A percentile compares a stretch with the other conserved stretches of the same genome.
phyloP scores from a whole-genome alignment of 2,888 invertebrate genomes.

The Dinocampus coccinellae region DNA sequence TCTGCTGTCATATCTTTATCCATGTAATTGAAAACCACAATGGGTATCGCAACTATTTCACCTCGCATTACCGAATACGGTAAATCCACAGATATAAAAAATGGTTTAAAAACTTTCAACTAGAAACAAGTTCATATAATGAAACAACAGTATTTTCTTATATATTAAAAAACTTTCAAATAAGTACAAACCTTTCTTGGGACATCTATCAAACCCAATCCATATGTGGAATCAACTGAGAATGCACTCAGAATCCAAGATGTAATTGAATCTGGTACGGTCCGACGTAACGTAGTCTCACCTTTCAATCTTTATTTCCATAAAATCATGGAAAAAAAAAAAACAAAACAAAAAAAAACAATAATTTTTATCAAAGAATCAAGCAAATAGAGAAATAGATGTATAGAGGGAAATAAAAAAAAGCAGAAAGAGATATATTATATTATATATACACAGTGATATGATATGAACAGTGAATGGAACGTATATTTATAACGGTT shows the following conservation, averaged over 20 bases:
- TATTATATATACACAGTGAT: too few relatives aligned
- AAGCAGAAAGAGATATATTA: constrained; percentile 36
- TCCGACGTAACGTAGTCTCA: constrained; percentile 73
- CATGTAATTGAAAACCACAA: constrained; percentile 91
- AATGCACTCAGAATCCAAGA: constrained; percentile 89
- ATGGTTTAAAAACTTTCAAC: constrained; percentile 84
- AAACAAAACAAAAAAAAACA: constrained; percentile 1
- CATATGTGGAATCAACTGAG: constrained; percentile 81
- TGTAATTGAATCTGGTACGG: constrained; percentile 85
- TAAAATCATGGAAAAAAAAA: too few relatives aligned
- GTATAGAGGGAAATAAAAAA: constrained; percentile 33
- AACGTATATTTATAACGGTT: neutral
- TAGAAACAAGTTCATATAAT: constrained; percentile 44
- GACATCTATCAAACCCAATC: constrained; percentile 81
- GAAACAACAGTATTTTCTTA: neutral
- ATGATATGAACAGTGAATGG: neutral
- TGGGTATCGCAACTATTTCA: constrained; percentile 90
- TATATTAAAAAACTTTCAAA: neutral
- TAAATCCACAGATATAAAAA: constrained; percentile 87
- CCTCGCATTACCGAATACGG: constrained; percentile 91
- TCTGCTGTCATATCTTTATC: constrained; percentile 82
- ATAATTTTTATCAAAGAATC: constrained; percentile 9
- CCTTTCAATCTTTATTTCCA: constrained; percentile 71
- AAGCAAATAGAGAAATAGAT: too few relatives aligned
- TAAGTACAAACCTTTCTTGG: constrained; percentile 74